Base-by-base conservation (phyloP, 2,888 invertebrate species). In the Athalia rosae region DNA sequence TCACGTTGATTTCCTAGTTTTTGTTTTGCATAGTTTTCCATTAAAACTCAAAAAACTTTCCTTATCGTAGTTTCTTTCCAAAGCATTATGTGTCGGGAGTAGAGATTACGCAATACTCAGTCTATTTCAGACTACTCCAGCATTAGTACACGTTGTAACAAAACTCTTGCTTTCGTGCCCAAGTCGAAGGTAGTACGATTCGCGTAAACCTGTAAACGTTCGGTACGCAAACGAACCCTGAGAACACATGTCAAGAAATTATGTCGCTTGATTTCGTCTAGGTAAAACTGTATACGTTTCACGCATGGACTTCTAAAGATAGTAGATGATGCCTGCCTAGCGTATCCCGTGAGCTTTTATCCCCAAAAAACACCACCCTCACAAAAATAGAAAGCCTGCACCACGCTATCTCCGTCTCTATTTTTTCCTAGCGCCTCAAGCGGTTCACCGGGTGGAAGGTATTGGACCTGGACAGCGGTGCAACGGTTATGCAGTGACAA, bases 371-470 rank as follows among this genome's bases (percentile, higher is more conserved):
- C 53, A 50, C 50, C 71, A 79, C 63, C 79, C 7, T 50, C 13
- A 41, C 78, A 5, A 67, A 84, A 84, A 84, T 84, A 84, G 69
- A 79, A 78, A 15, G 15, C 76, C 78, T 13, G 73, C 82, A 85
- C 85, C 83, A 82, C 76, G 28, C 50, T 61, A 28, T 28, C 28
- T 28, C 28, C 28, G 28, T 28, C 28, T 28, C 28, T 28, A 28
- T 28, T 28, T 28, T 28, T 28, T 61, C 7, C 43, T 41, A 47
- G 76, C 47, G 6, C 28, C 6, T 9, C 41, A 67, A n/a, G 41
- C 6, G 53, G 9, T 67, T 63, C 77, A 56, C 82, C 81, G 84
- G 81, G 79, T 84, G 84, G 59, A 76, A 82, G 83, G 80, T 83
- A 84, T 84, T 83, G 79, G 78, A 56, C 74, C 78, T 43, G 13